Percentiles rank a stretch among this genome's conserved stretches.
Evolutionary conservation across 2,888 invertebrate species (phyloP).

Genomic region (Caradrina kadenii): DNA sequence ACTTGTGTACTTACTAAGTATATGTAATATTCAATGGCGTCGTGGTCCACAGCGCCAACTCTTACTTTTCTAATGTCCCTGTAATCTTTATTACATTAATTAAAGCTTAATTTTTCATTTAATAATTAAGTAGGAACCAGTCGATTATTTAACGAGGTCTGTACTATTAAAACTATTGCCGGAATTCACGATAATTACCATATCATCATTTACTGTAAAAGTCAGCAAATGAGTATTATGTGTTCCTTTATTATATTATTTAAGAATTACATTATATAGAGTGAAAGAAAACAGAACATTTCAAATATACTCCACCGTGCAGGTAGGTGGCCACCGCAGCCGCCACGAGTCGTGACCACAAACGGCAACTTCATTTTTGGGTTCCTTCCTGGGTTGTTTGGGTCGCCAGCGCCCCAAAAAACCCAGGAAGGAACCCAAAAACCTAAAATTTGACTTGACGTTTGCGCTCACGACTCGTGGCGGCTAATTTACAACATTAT

Average conservation of each 20-base stretch:
- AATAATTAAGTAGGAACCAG: background rate
- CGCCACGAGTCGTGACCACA: no score
- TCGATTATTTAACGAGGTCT: constrained; percentile 6
- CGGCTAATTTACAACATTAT: no score
- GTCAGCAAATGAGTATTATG: background rate
- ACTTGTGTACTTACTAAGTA: no score
- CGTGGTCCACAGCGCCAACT: background rate
- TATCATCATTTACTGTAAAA: constrained; percentile 3
- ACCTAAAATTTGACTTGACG: no score
- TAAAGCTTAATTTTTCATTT: background rate
- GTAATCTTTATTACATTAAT: constrained; percentile 15
- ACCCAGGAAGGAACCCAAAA: no score
- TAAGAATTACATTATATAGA: background rate
- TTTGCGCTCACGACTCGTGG: no score
- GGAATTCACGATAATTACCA: background rate
- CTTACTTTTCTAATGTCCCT: background rate
- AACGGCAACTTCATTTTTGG: no score
- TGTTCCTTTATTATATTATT: background rate
- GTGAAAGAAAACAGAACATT: background rate
- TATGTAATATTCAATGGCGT: background rate
- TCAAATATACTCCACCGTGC: no score
- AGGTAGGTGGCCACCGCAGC: no score
- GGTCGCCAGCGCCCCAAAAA: no score
- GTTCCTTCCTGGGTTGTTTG: no score
- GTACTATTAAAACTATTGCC: background rate